Conservation (phyloP, 2,888 invertebrate genomes). For the Endomychus coccineus region DNA sequence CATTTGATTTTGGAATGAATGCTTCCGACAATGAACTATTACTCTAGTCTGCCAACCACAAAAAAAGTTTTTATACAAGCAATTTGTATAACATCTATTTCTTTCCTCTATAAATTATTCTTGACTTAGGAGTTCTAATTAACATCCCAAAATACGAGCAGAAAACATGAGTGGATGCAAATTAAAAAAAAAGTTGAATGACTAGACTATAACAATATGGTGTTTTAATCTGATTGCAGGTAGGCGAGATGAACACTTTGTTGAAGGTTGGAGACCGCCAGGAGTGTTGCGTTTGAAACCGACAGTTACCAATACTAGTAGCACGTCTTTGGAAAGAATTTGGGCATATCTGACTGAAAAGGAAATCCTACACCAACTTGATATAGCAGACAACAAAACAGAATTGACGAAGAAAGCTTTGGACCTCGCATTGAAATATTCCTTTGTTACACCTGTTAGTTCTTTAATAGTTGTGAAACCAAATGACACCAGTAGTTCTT, state of each 20-base stretch:
- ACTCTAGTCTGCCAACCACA: too few relatives aligned
- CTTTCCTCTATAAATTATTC: too few relatives aligned
- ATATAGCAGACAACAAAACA: constrained; percentile 30
- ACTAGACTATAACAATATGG: too few relatives aligned
- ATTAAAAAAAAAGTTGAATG: too few relatives aligned
- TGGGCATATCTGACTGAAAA: constrained; percentile 63
- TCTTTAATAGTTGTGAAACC: constrained; percentile 63
- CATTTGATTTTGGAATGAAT: too few relatives aligned
- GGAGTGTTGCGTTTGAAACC: constrained; percentile 31
- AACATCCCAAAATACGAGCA: too few relatives aligned
- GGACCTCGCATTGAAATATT: constrained; percentile 48
- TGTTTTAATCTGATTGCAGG: neutral
- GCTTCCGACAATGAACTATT: too few relatives aligned
- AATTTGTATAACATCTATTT: too few relatives aligned
- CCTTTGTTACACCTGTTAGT: constrained; percentile 60
- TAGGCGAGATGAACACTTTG: neutral
- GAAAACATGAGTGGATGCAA: too few relatives aligned
- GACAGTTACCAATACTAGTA: constrained; percentile 28
- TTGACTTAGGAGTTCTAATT: too few relatives aligned
- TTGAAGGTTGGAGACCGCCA: constrained; percentile 11
- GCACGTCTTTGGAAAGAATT: constrained; percentile 38
- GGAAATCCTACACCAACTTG: constrained; percentile 52
- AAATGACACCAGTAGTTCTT: constrained; percentile 41
- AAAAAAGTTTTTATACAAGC: too few relatives aligned
- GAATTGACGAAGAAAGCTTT: constrained; percentile 48